phyloP scores from a whole-genome alignment of 2,797 vertebrate genomes.

The Phoebastria nigripes region DNA sequence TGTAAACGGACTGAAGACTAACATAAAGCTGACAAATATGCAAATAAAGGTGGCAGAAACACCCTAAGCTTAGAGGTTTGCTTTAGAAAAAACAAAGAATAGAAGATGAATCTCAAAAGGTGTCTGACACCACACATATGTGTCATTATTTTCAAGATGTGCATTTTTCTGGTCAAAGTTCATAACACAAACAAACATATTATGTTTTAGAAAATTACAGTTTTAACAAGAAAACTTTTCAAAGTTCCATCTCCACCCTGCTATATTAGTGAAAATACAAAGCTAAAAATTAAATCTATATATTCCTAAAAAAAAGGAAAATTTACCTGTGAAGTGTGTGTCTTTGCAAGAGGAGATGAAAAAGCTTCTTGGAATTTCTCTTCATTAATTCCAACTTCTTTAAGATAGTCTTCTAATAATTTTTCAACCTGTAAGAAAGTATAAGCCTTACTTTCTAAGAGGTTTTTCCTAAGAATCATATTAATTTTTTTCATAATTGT shows the following conservation, averaged over 20 bases:
- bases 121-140: neutral
- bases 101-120: neutral
- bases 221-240: neutral
- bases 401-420: slow-evolving; percentile 89
- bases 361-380: slow-evolving; percentile 94
- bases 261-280: neutral
- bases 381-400: slow-evolving; percentile 96
- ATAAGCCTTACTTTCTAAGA: neutral
- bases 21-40: neutral
- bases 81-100: neutral
- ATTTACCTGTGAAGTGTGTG: slow-evolving; percentile 87
- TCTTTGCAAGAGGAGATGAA: slow-evolving; percentile 88
- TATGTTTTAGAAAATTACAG: neutral
- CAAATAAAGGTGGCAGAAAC: neutral
- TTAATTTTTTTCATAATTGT: neutral
- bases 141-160: neutral
- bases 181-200: neutral
- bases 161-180: neutral
- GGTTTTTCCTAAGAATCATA: neutral
- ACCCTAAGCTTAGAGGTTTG: neutral
- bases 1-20: neutral
- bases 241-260: neutral
- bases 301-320: neutral
- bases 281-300: neutral
- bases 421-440: slow-evolving; percentile 86